Base-by-base conservation (phyloP, 2,113 vertebrate species). In the Sturnus vulgaris region DNA sequence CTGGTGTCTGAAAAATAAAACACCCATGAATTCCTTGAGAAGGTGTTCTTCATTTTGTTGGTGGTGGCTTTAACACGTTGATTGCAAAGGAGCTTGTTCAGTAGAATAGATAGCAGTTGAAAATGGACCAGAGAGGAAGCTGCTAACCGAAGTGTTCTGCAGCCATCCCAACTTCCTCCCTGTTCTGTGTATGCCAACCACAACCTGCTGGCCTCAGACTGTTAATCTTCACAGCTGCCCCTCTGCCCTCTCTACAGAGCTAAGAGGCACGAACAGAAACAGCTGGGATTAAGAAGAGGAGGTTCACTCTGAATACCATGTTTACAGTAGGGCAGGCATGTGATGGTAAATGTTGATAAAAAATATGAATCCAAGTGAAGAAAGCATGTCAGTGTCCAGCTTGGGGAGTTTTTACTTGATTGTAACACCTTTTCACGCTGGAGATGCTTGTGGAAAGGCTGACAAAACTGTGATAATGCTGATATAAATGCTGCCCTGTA, bases 131-230 rank as follows among this genome's bases (percentile, higher is more conserved):
- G 27, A 65, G 63, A 18, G 6, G 2, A 79, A 82, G 44, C 25
- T 88, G 9, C 59, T 70, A 28, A 50, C 13, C 33, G 24, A 19
- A 78, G 44, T 44, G 23, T 50, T 92, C 42, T 80, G 50, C 82
- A 88, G 72, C 52, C 35, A 35, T 65, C 42, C 14, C 46, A 61
- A 17, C 75, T 70, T 69, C 33, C 27, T 16, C 15, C 18, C 11
- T 15, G 11, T 56, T 20, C 11, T 1, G 0, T 27, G 23, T 46
- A 12, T 31, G 30, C 14, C 46, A 69, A 1, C 25, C 47, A 66
- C 50, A 86, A 50, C 42, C 35, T 82, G 33, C 75, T 92, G 60
- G 33, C 69, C 39, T 61, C 71, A 40, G 25, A 10, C 15, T 60
- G 66, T 30, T 52, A 30, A 44, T n/a, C 33, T 57, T 85, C 50